Base-by-base conservation (phyloP, 2,888 invertebrate genomes). In the Oxyteleia sp. region DNA sequence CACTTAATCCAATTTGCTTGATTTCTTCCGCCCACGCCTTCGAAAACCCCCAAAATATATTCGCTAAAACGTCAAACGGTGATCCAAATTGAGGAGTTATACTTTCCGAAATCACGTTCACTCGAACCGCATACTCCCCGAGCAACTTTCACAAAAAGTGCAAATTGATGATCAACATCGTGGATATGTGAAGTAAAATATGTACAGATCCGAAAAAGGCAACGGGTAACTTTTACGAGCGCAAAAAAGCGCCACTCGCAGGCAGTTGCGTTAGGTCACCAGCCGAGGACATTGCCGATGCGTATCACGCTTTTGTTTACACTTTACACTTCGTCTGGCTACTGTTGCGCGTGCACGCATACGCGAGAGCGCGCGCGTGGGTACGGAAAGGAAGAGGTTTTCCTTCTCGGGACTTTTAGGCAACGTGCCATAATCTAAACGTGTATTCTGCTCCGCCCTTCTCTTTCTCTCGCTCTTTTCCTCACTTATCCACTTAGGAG, bases 401-500 rank as follows among this genome's bases (percentile, higher is more conserved):
- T 76, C 82, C 66, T 84, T 66, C 61, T 18, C 69, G 57, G 55
- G 38, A 23, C 64, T 57, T 76, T 76, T 45, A 35, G 71, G 64
- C 69, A 49, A 20, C 59, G 55, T 64, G 82, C 71, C 76, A 71
- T 64, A 51, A 64, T 20, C 1, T 8, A 35, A 59, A 45, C 64
- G 72, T 59, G 66, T 32, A 35, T 29, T 38, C 63, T 47, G 61
- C 66, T 49, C 68, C 61, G 49, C 63, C 38, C 32, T 61, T 16
- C 53, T 38, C 32, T 53, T 29, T 64, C 59, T 23, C 49, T 49
- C 69, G 63, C 66, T 83, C 87, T 87, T 82, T 84, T 87, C 86
- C 88, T 89, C 91, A 89, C 90, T 91, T 92, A 92, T 91, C 90
- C 91, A 91, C 92, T 92, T 91, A 90, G 87, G 83, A 90, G 86